Conservation (phyloP, 2,113 vertebrate genomes). For the Myrmophylax atrothorax region DNA sequence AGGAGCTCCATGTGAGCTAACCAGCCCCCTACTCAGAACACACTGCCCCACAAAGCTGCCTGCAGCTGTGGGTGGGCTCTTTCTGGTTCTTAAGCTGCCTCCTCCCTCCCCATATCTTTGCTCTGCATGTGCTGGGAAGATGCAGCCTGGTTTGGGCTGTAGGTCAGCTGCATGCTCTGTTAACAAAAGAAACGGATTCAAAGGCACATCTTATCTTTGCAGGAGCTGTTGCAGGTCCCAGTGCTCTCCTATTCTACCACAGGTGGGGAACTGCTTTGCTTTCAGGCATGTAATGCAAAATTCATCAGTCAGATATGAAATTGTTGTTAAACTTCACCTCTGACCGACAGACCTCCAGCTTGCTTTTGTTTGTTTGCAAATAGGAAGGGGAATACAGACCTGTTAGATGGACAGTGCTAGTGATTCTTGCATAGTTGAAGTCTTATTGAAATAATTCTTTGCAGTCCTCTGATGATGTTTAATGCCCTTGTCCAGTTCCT, state of each 20-base stretch:
- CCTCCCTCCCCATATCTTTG: not conserved
- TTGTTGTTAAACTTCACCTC: not conserved
- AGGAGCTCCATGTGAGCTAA: not conserved
- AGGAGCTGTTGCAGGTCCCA: not conserved
- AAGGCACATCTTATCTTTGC: not conserved
- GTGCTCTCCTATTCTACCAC: not conserved
- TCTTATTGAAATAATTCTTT: not conserved
- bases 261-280: not conserved
- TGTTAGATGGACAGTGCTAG: not conserved
- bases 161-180: accelerated
- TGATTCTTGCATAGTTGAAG: not conserved
- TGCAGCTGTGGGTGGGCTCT: not conserved
- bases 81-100: not conserved
- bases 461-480: not conserved
- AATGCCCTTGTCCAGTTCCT: not conserved
- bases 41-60: not conserved
- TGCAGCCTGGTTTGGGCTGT: not conserved
- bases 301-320: not conserved
- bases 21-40: not conserved
- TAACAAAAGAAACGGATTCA: not conserved
- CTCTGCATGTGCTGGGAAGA: not conserved
- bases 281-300: not conserved
- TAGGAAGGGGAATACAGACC: not conserved
- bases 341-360: not conserved
- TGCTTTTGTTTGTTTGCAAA: not conserved